A percentile compares a stretch with the other conserved stretches of the same genome.
phyloP scores from a whole-genome alignment of 2,113 vertebrate genomes.

The Gymnogyps californianus region DNA sequence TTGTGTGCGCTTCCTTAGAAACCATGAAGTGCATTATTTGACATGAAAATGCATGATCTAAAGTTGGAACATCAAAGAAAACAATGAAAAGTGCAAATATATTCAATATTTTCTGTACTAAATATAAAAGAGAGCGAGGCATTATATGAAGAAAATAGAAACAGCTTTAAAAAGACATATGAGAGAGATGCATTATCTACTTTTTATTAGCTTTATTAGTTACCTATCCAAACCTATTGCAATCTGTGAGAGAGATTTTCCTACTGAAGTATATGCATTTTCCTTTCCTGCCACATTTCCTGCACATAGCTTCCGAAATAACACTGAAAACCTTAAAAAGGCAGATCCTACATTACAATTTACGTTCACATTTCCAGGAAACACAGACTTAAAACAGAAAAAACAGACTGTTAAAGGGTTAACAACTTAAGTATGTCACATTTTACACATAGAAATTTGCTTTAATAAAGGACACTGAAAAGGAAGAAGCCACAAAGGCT shows the following conservation, averaged over 20 bases:
- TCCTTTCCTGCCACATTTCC: conserved; percentile 17
- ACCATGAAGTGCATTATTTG: background rate
- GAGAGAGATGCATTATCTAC: background rate
- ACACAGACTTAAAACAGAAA: conserved; percentile 34
- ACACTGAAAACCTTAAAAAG: conserved; percentile 19
- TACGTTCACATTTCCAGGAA: background rate
- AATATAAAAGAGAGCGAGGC: background rate
- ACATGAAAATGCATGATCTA: background rate
- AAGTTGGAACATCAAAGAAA: conserved; percentile 35
- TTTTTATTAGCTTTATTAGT: background rate
- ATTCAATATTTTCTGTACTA: background rate
- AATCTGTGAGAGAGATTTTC: conserved; percentile 2
- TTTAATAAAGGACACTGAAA: conserved; percentile 5
- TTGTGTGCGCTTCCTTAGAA: background rate
- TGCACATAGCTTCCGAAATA: conserved; percentile 36
- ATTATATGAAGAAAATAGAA: background rate
- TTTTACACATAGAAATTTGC: conserved; percentile 27
- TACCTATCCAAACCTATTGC: conserved; percentile 9
- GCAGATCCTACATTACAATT: conserved; percentile 4
- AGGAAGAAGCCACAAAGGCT: conserved; percentile 20
- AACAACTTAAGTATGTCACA: background rate
- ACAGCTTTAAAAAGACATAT: background rate
- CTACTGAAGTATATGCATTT: background rate
- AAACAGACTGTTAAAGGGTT: background rate
- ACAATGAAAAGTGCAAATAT: background rate